Percentiles rank a stretch among this genome's conserved stretches.
Conservation (phyloP, 2,888 invertebrate genomes). For the Eutolmus rufibarbis region DNA sequence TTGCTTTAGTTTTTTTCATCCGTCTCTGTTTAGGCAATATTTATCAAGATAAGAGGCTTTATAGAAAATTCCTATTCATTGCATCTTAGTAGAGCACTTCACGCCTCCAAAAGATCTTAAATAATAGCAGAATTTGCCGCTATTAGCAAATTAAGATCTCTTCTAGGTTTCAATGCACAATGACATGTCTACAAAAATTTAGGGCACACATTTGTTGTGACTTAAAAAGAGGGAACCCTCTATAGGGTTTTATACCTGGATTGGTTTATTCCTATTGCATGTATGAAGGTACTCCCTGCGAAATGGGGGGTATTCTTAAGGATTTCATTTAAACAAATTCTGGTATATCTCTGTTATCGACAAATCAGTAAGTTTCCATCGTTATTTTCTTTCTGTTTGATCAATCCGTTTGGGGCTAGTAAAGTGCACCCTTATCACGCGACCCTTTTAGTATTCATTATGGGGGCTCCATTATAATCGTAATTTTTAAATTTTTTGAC, state of each 20-base stretch:
- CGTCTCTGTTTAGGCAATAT: neutral
- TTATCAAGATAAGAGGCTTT: neutral
- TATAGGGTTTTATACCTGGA: neutral
- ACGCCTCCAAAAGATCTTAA: neutral
- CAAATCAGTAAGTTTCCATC: constrained; percentile 31
- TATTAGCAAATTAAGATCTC: neutral
- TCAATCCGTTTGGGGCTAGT: constrained; percentile 17
- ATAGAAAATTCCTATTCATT: neutral
- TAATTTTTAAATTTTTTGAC: neutral
- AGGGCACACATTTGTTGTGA: neutral
- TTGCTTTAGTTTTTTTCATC: neutral
- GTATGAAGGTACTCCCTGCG: neutral
- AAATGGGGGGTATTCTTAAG: constrained; percentile 14
- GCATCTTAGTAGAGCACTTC: neutral
- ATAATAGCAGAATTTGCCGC: neutral
- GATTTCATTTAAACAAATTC: constrained; percentile 7
- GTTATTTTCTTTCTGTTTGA: constrained; percentile 29
- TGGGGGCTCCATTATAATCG: neutral
- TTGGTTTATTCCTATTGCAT: neutral
- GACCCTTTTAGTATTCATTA: neutral
- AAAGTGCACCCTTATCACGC: constrained; percentile 23
- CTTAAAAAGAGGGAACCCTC: neutral
- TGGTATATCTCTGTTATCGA: constrained; percentile 20
- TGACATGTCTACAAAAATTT: neutral
- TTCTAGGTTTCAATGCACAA: neutral